phyloP scores from a whole-genome alignment of 2,888 invertebrate species.

The Phoenoteleia sp. region DNA sequence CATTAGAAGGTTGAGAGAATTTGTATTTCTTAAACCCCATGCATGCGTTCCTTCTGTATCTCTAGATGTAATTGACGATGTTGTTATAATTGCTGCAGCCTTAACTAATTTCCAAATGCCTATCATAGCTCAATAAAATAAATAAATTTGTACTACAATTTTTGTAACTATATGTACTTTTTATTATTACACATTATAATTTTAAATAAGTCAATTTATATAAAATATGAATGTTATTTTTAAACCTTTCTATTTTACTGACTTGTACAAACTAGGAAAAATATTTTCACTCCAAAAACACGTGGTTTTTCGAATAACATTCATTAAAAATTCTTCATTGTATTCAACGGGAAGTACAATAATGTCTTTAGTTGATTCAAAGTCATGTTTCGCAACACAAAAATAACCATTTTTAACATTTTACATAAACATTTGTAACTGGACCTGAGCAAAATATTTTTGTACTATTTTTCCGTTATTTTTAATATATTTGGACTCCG shows the following conservation, averaged over 20 bases:
- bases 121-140: slow-evolving; percentile 14
- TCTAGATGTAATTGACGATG: slow-evolving; percentile 33
- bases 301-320: slow-evolving; percentile 22
- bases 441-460: slow-evolving; percentile 70
- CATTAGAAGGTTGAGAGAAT: slow-evolving; percentile 73
- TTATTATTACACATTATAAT: too few species aligned
- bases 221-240: too few species aligned
- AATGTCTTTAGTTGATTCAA: slow-evolving; percentile 69
- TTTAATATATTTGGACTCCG: slow-evolving; percentile 43
- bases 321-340: slow-evolving; percentile 21
- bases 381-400: slow-evolving; percentile 76
- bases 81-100: slow-evolving; percentile 39
- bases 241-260: slow-evolving; percentile 34
- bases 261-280: slow-evolving; percentile 8
- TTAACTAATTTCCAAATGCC: slow-evolving; percentile 39
- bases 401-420: slow-evolving; percentile 71
- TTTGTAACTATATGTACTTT: too few species aligned
- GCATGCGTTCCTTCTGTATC: too few species aligned
- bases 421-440: slow-evolving; percentile 77
- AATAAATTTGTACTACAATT: too few species aligned
- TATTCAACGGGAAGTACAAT: slow-evolving; percentile 31
- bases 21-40: slow-evolving; percentile 70
- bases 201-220: too few species aligned
- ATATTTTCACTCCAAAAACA: slow-evolving; percentile 15
- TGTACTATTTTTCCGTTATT: slow-evolving; percentile 15